Evolutionary conservation across 2,888 invertebrate species (phyloP), one percentile per base, ranked within the genome.

Genomic region (Ophion costatus): DNA sequence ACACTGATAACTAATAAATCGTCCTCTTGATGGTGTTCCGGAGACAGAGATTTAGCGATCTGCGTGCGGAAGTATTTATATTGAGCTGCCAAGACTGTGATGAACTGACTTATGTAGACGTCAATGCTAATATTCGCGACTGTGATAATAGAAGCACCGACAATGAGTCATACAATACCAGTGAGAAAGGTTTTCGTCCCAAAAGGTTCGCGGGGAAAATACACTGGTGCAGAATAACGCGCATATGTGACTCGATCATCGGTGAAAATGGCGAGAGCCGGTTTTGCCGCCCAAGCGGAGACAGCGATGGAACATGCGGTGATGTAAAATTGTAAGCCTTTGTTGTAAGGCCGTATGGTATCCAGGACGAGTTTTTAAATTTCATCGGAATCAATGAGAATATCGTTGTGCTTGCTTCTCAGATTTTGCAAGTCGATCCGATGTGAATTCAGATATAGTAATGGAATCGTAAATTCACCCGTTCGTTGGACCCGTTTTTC

Each of bases 101-200:
- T 85, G 14, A 88, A 64, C 51, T 91, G 83, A 59, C 88, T 88
- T 10, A 87, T 82, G 56, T 91, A 91, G 10, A 90, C 3, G 45
- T 91, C 90, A 1, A 89, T 59, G 10, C 87, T 63, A 10, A 82
- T 78, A 61, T 90, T 90, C 33, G 85, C 88, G 0, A 82, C 5
- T 0, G 89, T 84, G 1, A 80, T 24, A 33, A 78, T 86, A 0
- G 61, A 9, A 0, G 67, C 7, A 10, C 86, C 87, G 2, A 88
- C 1, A 0, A 71, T 9, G 75, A 89, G 59, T 0, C 90, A 11
- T 0, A 87, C 0, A 3, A 83, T 66, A 1, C 87, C 88, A 0
- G 20, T 7, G 1, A 87, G 7, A 24, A 91, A 91, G 33, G 83
- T 11, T 1, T 10, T 38, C 0, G 20, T 9, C 1, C 86, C 66